Conservation (phyloP, 2,113 vertebrate genomes). For the Artemisiospiza belli region DNA sequence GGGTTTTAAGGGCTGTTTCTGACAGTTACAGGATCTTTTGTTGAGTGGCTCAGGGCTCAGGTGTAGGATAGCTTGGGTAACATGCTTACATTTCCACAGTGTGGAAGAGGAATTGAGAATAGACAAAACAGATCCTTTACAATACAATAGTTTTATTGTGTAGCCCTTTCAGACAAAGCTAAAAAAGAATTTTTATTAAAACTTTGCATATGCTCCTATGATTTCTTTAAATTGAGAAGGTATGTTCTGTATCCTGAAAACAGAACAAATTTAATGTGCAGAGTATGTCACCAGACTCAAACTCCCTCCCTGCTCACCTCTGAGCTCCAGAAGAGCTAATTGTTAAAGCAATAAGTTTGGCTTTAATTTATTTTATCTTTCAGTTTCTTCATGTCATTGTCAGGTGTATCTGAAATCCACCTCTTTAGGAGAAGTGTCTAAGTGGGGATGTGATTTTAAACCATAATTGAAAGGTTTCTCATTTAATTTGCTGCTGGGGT, state of each 20-base stretch:
- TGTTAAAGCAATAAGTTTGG: neutral
- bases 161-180: neutral
- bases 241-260: neutral
- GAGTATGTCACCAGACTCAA: neutral
- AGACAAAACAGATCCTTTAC: conserved; percentile 39
- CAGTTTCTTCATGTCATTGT: neutral
- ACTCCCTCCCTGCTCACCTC: neutral
- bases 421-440: neutral
- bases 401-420: neutral
- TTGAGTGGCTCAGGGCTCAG: neutral
- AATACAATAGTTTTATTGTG: conserved; percentile 39
- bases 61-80: neutral
- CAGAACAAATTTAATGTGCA: neutral
- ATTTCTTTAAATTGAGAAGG: neutral
- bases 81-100: neutral
- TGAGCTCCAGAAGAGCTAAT: neutral
- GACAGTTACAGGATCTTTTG: neutral
- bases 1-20: neutral
- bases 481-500: neutral
- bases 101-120: conserved; percentile 20
- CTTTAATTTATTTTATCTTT: conserved; percentile 11
- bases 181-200: neutral
- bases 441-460: neutral
- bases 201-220: neutral
- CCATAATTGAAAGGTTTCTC: neutral